phyloP scores from a whole-genome alignment of 2,888 invertebrate species.

The Ophraella communa region DNA sequence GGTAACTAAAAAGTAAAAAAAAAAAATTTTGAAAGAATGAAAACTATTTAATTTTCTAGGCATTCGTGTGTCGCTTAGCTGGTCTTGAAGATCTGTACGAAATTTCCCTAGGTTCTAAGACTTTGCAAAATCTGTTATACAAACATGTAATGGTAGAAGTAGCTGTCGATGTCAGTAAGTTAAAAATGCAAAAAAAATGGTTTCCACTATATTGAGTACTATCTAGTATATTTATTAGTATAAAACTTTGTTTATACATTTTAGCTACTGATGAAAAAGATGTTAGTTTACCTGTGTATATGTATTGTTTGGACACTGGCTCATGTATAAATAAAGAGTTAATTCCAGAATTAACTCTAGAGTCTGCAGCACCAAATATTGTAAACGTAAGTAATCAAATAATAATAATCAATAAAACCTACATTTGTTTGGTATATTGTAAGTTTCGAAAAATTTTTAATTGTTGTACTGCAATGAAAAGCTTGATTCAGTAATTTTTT shows the following conservation, averaged over 20 bases:
- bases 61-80: constrained; percentile 71
- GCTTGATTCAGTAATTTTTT: too few relatives aligned
- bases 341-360: constrained; percentile 48
- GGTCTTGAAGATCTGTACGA: constrained; percentile 72
- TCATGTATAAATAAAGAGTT: constrained; percentile 51
- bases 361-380: constrained; percentile 50
- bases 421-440: too few relatives aligned
- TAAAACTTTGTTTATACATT: constrained; percentile 3
- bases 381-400: constrained; percentile 35
- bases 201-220: too few relatives aligned
- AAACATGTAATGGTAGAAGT: constrained; percentile 60
- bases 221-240: too few relatives aligned
- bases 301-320: constrained; percentile 51
- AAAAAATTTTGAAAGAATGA: too few relatives aligned
- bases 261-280: constrained; percentile 24
- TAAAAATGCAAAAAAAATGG: too few relatives aligned
- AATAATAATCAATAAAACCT: not conserved
- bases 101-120: constrained; percentile 48
- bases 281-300: constrained; percentile 47
- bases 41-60: constrained; percentile 57
- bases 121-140: constrained; percentile 62
- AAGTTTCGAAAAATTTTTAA: too few relatives aligned
- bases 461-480: too few relatives aligned
- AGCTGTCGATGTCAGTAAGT: constrained; percentile 56
- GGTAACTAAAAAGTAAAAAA: constrained; percentile 56